Conservation (phyloP, 2,113 vertebrate species). For the Salminus brasiliensis region DNA sequence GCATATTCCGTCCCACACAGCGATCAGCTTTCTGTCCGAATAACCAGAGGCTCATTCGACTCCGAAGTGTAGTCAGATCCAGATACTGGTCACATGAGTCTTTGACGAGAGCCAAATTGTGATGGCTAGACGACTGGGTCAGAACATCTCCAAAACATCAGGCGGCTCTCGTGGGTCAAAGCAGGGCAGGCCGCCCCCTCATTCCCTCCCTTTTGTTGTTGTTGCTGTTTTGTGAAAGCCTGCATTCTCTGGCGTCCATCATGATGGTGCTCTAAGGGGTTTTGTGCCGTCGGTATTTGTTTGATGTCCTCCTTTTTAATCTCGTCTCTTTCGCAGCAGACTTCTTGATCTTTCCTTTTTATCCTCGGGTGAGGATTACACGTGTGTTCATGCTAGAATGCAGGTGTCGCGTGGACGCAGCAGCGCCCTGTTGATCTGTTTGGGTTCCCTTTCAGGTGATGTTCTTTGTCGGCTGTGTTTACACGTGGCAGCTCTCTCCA, state of each 20-base stretch:
- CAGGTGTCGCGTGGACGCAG: slow-evolving; percentile 61
- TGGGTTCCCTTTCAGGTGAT: slow-evolving; percentile 5
- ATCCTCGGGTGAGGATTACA: slow-evolving; percentile 49
- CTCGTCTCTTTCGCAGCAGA: slow-evolving; percentile 39
- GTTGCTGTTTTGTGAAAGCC: neutral
- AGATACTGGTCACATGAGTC: too few relatives aligned
- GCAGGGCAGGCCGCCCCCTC: too few relatives aligned
- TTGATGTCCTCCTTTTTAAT: slow-evolving; percentile 31
- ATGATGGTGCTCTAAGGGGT: neutral
- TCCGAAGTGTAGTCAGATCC: too few relatives aligned
- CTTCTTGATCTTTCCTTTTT: slow-evolving; percentile 50
- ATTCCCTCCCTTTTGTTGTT: neutral
- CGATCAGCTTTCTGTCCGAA: too few relatives aligned
- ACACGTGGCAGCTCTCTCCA: neutral
- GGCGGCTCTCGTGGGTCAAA: too few relatives aligned
- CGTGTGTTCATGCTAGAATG: slow-evolving; percentile 56
- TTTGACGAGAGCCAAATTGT: too few relatives aligned
- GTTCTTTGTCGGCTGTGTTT: neutral
- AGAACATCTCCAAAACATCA: too few relatives aligned
- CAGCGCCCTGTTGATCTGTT: neutral
- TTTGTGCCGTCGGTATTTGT: neutral
- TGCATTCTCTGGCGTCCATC: neutral
- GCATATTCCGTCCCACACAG: too few relatives aligned
- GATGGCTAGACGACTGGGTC: too few relatives aligned
- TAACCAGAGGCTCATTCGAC: too few relatives aligned